These are phyloP conservation scores for Oxycera nigricornis DNA, from an alignment of 2,888 invertebrate species.

Conservation along the genomic window DNA sequence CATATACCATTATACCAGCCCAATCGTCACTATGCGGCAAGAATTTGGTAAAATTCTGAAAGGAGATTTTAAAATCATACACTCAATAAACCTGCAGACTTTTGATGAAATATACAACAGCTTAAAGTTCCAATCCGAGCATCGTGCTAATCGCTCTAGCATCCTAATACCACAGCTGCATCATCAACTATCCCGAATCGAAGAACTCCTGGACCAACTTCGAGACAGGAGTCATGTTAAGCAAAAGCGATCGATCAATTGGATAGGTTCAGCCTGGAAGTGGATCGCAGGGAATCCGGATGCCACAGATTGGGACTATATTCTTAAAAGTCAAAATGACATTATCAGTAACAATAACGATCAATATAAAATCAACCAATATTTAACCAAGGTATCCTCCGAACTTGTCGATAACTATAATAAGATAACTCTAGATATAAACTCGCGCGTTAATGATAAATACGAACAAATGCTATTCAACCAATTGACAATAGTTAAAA, in stretches of 20 bases:
- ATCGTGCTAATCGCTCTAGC: not conserved
- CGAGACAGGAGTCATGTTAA: constrained; percentile 14
- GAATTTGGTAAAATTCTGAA: not conserved
- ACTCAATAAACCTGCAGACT: not conserved
- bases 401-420: constrained; percentile 34
- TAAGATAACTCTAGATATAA: constrained; percentile 25
- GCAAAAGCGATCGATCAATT: constrained; percentile 39
- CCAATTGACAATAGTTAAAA: not conserved
- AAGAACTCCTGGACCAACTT: not conserved
- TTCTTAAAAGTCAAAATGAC: constrained; percentile 27
- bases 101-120: not conserved
- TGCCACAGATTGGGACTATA: constrained; percentile 35
- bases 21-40: not conserved
- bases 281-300: constrained; percentile 42
- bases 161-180: not conserved
- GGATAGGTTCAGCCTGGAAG: constrained; percentile 43
- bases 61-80: constrained; percentile 1
- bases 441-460: not conserved
- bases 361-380: constrained; percentile 38
- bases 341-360: constrained; percentile 39
- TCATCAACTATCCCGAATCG: not conserved
- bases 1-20: not conserved
- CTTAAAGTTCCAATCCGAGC: too few species aligned
- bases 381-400: constrained; percentile 23
- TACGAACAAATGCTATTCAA: not conserved